These are phyloP conservation scores for Schizothorax lantsangensis DNA, from an alignment of 2,797 vertebrate species.

Conservation along the genomic window DNA sequence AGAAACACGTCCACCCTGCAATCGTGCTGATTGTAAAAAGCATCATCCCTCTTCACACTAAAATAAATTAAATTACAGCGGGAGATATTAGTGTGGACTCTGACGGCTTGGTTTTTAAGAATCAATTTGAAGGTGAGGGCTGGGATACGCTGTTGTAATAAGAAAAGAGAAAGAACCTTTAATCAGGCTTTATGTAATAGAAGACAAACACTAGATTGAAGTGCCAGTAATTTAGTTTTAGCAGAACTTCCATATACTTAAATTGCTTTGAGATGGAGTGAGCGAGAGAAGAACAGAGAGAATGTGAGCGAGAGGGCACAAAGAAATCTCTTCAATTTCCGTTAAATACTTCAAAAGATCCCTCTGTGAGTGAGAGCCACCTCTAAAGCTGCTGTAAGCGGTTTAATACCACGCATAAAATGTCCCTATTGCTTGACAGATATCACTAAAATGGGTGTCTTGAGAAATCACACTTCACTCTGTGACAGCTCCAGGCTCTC, in stretches of 20 bases:
- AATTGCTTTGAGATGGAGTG: conserved; percentile 39
- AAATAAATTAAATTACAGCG: conserved; percentile 50
- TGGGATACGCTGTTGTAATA: conserved; percentile 41
- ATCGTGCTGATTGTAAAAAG: conserved; percentile 13
- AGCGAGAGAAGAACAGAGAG: background rate
- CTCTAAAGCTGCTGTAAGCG: conserved; percentile 26
- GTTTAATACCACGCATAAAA: conserved; percentile 25
- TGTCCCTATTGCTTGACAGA: conserved; percentile 5
- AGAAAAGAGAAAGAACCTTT: conserved; percentile 37
- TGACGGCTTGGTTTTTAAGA: conserved; percentile 34
- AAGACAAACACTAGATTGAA: conserved; percentile 54
- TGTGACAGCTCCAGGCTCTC: background rate
- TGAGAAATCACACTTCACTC: background rate
- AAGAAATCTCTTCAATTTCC: conserved; percentile 51
- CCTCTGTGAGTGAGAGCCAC: conserved; percentile 18
- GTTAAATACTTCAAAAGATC: conserved; percentile 47
- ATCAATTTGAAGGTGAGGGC: conserved; percentile 53
- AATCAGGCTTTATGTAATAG: conserved; percentile 56
- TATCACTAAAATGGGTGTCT: background rate
- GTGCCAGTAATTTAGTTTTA: conserved; percentile 49
- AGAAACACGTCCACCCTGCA: background rate
- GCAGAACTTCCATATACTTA: conserved; percentile 52
- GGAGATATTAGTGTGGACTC: conserved; percentile 40
- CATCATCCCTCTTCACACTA: background rate
- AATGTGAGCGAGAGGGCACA: conserved; percentile 20